These are phyloP conservation scores for Euura lappo DNA, from an alignment of 1,140 invertebrate species.

Conservation along the genomic window DNA sequence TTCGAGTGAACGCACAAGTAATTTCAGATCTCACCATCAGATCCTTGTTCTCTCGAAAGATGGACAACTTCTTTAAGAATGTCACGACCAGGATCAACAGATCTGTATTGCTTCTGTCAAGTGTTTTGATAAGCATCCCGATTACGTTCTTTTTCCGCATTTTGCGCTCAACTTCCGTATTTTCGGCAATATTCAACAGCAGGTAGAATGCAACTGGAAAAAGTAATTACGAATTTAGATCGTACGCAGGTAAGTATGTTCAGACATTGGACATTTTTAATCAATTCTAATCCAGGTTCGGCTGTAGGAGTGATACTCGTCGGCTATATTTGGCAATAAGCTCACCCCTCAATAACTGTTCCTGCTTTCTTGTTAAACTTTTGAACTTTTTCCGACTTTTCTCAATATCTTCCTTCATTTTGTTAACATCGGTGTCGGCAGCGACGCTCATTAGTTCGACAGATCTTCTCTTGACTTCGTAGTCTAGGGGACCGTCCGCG, in stretches of 20 bases:
- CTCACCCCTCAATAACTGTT: conserved; percentile 82
- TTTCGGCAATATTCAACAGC: conserved; percentile 93
- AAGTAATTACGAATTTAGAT: conserved; percentile 20
- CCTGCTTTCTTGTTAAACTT: conserved; percentile 87
- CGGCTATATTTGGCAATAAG: not conserved
- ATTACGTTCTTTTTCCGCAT: conserved; percentile 96
- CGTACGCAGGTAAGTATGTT: too few species aligned
- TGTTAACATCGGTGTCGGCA: conserved; percentile 60
- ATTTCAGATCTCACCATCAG: conserved; percentile 73
- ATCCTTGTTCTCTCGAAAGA: conserved; percentile 94
- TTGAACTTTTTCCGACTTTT: conserved; percentile 80
- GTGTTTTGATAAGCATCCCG: conserved; percentile 82
- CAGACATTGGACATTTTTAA: conserved; percentile 3
- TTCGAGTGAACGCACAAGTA: not conserved
- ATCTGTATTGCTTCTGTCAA: conserved; percentile 86
- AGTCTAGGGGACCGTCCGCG: conserved; percentile 50
- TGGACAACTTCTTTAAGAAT: conserved; percentile 94
- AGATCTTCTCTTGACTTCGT: conserved; percentile 49
- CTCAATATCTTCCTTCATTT: conserved; percentile 81
- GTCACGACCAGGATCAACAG: conserved; percentile 90
- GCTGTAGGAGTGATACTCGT: too few species aligned
- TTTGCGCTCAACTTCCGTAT: conserved; percentile 93
- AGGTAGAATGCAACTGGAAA: conserved; percentile 83
- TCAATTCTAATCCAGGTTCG: not conserved
- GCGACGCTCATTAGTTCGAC: conserved; percentile 38